Evolutionary conservation across 2,888 invertebrate genomes (phyloP), one percentile per base, ranked within the genome.

Genomic region (Neoscelio sp.): DNA sequence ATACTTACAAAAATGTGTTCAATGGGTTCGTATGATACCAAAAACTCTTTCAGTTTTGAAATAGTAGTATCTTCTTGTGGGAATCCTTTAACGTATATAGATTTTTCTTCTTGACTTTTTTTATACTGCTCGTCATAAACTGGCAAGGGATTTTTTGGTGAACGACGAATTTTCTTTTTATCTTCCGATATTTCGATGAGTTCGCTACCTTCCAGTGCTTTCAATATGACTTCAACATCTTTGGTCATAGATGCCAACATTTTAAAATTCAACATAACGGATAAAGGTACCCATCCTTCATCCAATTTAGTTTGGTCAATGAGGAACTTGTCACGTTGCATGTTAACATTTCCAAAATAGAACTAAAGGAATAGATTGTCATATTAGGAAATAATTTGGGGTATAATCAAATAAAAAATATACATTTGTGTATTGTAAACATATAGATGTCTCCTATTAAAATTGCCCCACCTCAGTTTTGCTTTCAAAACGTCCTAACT

Each of bases 241-340:
- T 91, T 93, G 0, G 94, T 93, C 8, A 99, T 88, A 26, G 93
- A 91, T 0, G 95, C 93, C 15, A 99, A 92, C 15, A 98, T 93
- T 90, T 98, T 98, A 90, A 99, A 99, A 73, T 94, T 97, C 46
- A 96, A 91, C 91, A 99, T 93, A 0, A 96, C 94, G 0, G 95
- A 94, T 44, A 99, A 89, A 0, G 96, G 94, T 13, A 99, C 94
- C 99, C 99, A 97, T 1, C 97, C 99, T 60, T 98, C 96, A 82
- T 97, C 96, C 80, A 96, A 92, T 82, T 94, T 94, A 0, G 96
- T 93, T 91, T 98, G 95, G 77, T 96, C 96, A 84, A 94, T 94
- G n/a, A 99, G 92, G 89, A 99, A 99, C 90, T 96, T 98, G 89
- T 99, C 99, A 74, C 96, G 93, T 0, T 95, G 95, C 56, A 99